phyloP scores from a whole-genome alignment of 23 tunicate species.

The Phallusia fumigata region DNA sequence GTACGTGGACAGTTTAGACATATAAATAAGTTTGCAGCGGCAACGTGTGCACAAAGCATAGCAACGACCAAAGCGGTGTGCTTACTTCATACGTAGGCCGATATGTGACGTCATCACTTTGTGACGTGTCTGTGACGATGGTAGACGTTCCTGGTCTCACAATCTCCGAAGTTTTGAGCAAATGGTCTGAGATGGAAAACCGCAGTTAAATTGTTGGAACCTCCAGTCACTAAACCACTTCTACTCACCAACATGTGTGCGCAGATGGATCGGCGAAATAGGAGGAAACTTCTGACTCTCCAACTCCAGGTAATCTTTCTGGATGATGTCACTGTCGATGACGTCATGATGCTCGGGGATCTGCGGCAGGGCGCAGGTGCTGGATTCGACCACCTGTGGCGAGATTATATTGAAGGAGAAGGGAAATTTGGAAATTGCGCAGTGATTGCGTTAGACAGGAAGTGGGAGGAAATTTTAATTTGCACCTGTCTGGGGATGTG shows the following conservation, averaged over 20 bases:
- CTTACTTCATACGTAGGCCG: too few species aligned
- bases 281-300: conserved; percentile 9
- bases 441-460: too few species aligned
- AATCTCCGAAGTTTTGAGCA: not conserved
- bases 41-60: too few species aligned
- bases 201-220: not conserved
- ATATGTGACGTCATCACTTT: not conserved
- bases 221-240: not conserved
- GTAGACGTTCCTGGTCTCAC: not conserved
- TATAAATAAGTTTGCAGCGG: too few species aligned
- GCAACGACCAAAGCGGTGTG: too few species aligned
- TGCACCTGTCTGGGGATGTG: too few species aligned
- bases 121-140: not conserved
- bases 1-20: too few species aligned
- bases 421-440: too few species aligned
- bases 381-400: conserved; percentile 38
- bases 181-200: too few species aligned
- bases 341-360: conserved; percentile 29
- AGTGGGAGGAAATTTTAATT: too few species aligned
- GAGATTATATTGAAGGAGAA: conserved; percentile 1
- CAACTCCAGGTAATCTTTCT: not conserved
- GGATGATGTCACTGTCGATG: not conserved
- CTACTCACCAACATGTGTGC: not conserved
- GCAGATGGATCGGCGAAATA: conserved; percentile 1
- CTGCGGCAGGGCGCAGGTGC: conserved; percentile 38